Conservation (phyloP, 2,888 invertebrate genomes). For the Arenicola marina region DNA sequence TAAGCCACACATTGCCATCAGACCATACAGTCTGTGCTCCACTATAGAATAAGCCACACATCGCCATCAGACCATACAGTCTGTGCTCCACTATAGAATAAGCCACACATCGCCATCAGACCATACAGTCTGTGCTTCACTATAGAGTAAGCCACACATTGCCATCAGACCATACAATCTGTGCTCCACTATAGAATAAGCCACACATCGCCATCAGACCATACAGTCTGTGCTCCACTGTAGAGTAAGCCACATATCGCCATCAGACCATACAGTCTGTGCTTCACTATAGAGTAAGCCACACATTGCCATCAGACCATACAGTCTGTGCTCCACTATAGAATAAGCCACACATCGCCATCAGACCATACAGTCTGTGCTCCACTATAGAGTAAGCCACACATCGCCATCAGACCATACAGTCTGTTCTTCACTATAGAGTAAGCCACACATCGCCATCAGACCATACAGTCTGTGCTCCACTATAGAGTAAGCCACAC, state of each 20-base stretch:
- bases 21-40: slow-evolving; percentile 24
- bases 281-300: slow-evolving; percentile 27
- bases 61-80: slow-evolving; percentile 22
- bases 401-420: slow-evolving; percentile 22
- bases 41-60: slow-evolving; percentile 24
- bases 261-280: slow-evolving; percentile 22
- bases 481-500: slow-evolving; percentile 25
- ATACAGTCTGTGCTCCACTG: slow-evolving; percentile 20
- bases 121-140: slow-evolving; percentile 25
- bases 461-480: slow-evolving; percentile 24
- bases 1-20: slow-evolving; percentile 20
- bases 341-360: slow-evolving; percentile 23
- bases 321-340: slow-evolving; percentile 22
- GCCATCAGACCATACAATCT: slow-evolving; percentile 25
- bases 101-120: slow-evolving; percentile 17
- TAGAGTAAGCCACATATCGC: slow-evolving; percentile 25
- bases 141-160: slow-evolving; percentile 24
- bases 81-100: slow-evolving; percentile 27
- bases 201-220: slow-evolving; percentile 21
- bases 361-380: slow-evolving; percentile 24
- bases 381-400: slow-evolving; percentile 26
- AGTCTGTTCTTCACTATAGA: slow-evolving; percentile 24
- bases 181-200: slow-evolving; percentile 26
- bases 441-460: slow-evolving; percentile 23
- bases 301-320: slow-evolving; percentile 20